Percentiles rank a stretch among this genome's conserved stretches.
phyloP scores from a whole-genome alignment of 2,797 vertebrate species.

The Diglossa cyanea region DNA sequence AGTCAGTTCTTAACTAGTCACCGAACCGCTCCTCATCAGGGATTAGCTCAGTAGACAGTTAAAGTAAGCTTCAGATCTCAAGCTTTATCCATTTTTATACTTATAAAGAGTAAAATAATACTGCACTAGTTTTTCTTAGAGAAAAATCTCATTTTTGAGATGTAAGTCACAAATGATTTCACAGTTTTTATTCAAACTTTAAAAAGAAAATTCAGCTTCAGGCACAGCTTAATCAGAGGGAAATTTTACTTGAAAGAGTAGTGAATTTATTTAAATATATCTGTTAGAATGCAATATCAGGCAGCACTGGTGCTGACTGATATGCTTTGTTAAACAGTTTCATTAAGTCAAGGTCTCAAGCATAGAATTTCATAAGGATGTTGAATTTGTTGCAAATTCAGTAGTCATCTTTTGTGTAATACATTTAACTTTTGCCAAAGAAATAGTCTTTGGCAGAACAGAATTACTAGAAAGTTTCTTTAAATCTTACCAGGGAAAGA shows the following conservation, averaged over 20 bases:
- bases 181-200: constrained; percentile 4
- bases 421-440: neutral
- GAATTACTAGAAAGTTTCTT: constrained; percentile 1
- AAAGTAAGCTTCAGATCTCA: neutral
- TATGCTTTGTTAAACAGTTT: neutral
- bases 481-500: neutral
- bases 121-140: neutral
- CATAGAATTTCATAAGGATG: neutral
- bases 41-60: neutral
- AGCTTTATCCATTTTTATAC: neutral
- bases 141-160: neutral
- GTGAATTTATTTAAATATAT: neutral
- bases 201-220: constrained; percentile 17
- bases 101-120: neutral
- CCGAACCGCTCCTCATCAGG: neutral
- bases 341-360: constrained; percentile 2
- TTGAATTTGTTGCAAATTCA: neutral
- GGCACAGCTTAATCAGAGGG: neutral
- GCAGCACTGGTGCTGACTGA: neutral
- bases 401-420: neutral
- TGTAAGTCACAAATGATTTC: neutral
- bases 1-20: neutral
- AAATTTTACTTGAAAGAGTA: neutral
- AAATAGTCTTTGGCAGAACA: neutral
- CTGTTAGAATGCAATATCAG: neutral